These are phyloP conservation scores for Sakesphorus luctuosus DNA, from an alignment of 2,113 vertebrate species.

Conservation along the genomic window DNA sequence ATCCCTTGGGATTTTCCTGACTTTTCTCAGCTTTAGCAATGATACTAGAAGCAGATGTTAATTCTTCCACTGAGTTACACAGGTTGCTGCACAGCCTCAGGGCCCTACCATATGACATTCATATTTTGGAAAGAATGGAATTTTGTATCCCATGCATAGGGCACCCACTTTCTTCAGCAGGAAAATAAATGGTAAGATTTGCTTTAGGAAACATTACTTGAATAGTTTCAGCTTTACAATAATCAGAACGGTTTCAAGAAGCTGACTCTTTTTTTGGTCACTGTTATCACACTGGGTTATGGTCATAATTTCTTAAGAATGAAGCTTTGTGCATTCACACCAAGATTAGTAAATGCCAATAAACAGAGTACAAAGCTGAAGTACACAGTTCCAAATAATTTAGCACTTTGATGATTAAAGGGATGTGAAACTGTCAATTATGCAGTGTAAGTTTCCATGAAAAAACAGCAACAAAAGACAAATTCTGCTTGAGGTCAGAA, in stretches of 20 bases:
- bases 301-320: neutral
- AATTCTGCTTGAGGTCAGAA: slow-evolving; percentile 43
- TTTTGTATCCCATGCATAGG: neutral
- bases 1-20: neutral
- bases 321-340: neutral
- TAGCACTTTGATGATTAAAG: neutral
- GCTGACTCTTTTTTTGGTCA: neutral
- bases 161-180: neutral
- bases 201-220: neutral
- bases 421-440: slow-evolving; percentile 34
- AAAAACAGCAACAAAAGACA: slow-evolving; percentile 18
- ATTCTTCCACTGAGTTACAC: neutral
- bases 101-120: neutral
- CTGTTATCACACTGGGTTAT: neutral
- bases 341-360: neutral
- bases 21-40: neutral
- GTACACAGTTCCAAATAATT: neutral
- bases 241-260: neutral
- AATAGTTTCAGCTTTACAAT: neutral
- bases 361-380: slow-evolving; percentile 22
- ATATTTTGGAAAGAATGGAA: neutral
- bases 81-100: slow-evolving; percentile 21
- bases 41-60: slow-evolving; percentile 20
- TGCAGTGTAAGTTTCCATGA: neutral
- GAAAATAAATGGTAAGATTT: neutral